phyloP scores from a whole-genome alignment of 2,888 invertebrate species.

The Carabus problematicus region DNA sequence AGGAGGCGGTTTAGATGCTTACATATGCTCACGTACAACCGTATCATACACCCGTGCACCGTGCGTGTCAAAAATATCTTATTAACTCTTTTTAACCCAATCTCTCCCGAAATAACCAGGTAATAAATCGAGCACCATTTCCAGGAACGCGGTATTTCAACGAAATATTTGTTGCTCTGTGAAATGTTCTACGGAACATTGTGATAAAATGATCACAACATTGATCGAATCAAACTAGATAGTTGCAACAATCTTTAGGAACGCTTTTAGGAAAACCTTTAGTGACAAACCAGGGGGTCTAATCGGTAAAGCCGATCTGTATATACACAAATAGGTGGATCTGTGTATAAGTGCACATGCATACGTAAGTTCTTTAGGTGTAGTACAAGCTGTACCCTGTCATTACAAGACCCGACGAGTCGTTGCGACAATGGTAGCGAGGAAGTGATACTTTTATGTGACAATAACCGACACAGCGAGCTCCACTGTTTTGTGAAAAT shows the following conservation, averaged over 20 bases:
- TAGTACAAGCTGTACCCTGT: constrained; percentile 15
- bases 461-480: constrained; percentile 16
- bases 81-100: too few relatives aligned
- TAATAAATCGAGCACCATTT: too few relatives aligned
- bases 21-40: constrained; percentile 4
- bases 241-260: neutral
- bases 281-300: constrained; percentile 16
- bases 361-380: constrained; percentile 14
- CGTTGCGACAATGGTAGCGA: constrained; percentile 11
- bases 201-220: too few relatives aligned
- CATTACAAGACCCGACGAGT: constrained; percentile 21
- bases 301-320: constrained; percentile 8
- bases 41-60: constrained; percentile 3
- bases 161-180: too few relatives aligned
- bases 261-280: constrained; percentile 3
- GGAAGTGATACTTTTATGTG: constrained; percentile 32
- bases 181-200: too few relatives aligned
- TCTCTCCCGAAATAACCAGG: too few relatives aligned
- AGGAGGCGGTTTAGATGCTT: neutral
- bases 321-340: constrained; percentile 32
- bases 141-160: too few relatives aligned
- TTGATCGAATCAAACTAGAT: too few relatives aligned
- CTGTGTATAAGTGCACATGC: constrained; percentile 1
- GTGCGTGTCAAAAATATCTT: constrained; percentile 1
- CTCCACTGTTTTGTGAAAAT: constrained; percentile 27